phyloP scores from a whole-genome alignment of 2,797 vertebrate species.

The Schizopygopsis pylzovi region DNA sequence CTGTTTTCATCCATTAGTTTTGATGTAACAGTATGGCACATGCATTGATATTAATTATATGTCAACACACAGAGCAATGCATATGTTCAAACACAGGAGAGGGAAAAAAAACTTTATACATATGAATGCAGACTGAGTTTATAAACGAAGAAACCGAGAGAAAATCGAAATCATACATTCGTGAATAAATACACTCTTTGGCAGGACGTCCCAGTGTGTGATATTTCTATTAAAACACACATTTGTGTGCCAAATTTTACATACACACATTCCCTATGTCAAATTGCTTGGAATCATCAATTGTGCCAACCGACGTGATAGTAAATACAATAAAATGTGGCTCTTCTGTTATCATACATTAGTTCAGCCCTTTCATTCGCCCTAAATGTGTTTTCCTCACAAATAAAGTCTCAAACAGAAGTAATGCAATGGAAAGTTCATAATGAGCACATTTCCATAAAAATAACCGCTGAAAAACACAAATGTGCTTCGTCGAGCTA shows the following conservation, averaged over 20 bases:
- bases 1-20: constrained; percentile 60
- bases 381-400: background rate
- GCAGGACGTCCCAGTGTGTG: constrained; percentile 64
- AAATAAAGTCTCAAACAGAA: background rate
- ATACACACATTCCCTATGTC: background rate
- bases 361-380: constrained; percentile 33
- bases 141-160: constrained; percentile 57
- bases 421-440: background rate
- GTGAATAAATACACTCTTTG: constrained; percentile 75
- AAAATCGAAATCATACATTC: constrained; percentile 48
- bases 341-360: constrained; percentile 22
- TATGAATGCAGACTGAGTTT: constrained; percentile 62
- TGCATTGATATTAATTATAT: constrained; percentile 71
- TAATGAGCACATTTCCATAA: background rate
- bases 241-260: background rate
- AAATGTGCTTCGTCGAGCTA: background rate
- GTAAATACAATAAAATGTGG: background rate
- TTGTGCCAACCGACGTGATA: background rate
- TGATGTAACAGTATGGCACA: constrained; percentile 71
- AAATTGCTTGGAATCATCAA: constrained; percentile 16
- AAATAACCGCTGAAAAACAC: constrained; percentile 5
- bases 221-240: constrained; percentile 51
- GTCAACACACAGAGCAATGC: constrained; percentile 72
- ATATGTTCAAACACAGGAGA: constrained; percentile 70
- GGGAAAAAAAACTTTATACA: constrained; percentile 65